phyloP scores from a whole-genome alignment of 2,888 invertebrate species.

The Lumbricus terrestris region DNA sequence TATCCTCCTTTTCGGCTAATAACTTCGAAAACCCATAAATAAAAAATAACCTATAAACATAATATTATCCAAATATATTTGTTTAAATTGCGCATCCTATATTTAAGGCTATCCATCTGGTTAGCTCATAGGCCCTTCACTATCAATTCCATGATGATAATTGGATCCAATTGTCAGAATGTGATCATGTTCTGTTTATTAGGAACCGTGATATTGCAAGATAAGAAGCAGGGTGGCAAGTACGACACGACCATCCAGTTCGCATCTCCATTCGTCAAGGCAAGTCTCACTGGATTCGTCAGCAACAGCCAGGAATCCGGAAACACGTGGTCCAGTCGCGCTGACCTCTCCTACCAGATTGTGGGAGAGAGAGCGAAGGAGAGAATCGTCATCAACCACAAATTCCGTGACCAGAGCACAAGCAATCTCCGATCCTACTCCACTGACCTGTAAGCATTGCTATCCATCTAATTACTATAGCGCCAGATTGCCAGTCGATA shows the following conservation, averaged over 20 bases:
- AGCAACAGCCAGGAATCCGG: constrained; percentile 18
- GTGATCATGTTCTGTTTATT: background rate
- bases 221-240: constrained; percentile 25
- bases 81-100: background rate
- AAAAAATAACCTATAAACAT: background rate
- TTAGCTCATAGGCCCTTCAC: background rate
- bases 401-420: constrained; percentile 30
- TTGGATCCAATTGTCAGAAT: background rate
- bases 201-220: constrained; percentile 19
- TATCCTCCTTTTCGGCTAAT: background rate
- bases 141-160: background rate
- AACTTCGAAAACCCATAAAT: background rate
- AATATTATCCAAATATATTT: background rate
- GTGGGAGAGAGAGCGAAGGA: constrained; percentile 22
- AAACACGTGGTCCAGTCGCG: constrained; percentile 23
- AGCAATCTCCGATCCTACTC: constrained; percentile 25
- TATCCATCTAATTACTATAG: background rate
- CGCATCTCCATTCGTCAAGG: constrained; percentile 26
- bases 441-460: constrained; percentile 29
- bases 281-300: constrained; percentile 25
- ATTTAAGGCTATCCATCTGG: background rate
- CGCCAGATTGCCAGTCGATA: too few species aligned
- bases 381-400: constrained; percentile 29
- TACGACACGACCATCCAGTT: constrained; percentile 32
- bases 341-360: constrained; percentile 31